Evolutionary conservation across 2,113 vertebrate species (phyloP).

Genomic region (Saccopteryx leptura): DNA sequence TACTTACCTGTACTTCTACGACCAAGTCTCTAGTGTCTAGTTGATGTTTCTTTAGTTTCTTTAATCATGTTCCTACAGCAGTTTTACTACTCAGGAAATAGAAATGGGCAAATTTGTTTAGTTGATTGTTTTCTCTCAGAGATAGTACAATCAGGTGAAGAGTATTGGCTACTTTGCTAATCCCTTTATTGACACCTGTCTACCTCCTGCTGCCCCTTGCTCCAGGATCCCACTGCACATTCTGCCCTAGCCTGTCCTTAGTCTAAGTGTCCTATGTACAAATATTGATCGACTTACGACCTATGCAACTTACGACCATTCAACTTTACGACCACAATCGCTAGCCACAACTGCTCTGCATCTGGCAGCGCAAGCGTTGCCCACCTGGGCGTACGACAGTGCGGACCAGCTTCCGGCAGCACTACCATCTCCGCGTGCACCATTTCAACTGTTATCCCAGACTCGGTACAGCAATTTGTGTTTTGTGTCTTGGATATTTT

Average conservation of each 20-base stretch:
- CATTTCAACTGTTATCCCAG: too few relatives aligned
- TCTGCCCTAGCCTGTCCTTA: neutral
- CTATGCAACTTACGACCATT: too few relatives aligned
- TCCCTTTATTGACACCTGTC: neutral
- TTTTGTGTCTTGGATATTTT: too few relatives aligned
- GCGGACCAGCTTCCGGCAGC: too few relatives aligned
- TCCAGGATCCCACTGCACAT: neutral
- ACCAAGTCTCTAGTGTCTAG: neutral
- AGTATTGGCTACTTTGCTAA: neutral
- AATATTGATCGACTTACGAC: too few relatives aligned
- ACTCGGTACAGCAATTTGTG: too few relatives aligned
- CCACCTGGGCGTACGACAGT: too few relatives aligned
- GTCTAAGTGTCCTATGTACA: neutral
- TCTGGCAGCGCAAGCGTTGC: too few relatives aligned
- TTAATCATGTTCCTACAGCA: neutral
- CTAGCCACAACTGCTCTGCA: too few relatives aligned
- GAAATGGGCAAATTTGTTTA: neutral
- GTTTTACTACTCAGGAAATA: neutral
- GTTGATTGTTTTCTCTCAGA: neutral
- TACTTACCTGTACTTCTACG: neutral
- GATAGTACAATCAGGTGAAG: neutral
- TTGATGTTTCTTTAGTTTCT: neutral
- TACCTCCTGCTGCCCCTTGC: neutral
- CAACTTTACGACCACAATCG: too few relatives aligned
- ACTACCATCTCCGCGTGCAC: too few relatives aligned